Evolutionary conservation across 1,140 invertebrate genomes (phyloP), one percentile per base, ranked within the genome.

Genomic region (Agrilus planipennis): DNA sequence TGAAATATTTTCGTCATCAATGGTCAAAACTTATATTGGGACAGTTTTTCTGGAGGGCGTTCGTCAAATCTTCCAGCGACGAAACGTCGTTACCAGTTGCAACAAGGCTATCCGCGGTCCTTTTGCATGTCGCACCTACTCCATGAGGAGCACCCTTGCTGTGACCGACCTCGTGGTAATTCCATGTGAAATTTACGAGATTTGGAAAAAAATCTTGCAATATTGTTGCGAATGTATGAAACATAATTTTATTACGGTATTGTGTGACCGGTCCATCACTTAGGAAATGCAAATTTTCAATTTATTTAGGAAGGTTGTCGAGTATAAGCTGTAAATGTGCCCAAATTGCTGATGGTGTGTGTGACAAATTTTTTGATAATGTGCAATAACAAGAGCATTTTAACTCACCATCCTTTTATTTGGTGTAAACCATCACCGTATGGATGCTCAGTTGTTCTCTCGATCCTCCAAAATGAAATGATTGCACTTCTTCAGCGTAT

Each of bases 141-240:
- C 62, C 62, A 57, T 68, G 57, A 3, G 61, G 57, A 5, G 59
- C 58, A 18, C 61, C 62, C 50, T 69, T 70, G 5, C 64, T 64
- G 50, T 68, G 66, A 1, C 63, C 62, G 4, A 58, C 53, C 51
- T 68, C 62, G 25, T 47, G 49, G 47, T 60, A 70, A 42, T 68
- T 67, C 66, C 64, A 70, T 2, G 57, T 52, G 21, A 44, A 55
- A 9, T 27, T 27, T 27, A 9, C 10, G 4, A 27, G 12, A 27
- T 27, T 27, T 27, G 7, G 7, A 27, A 27, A 27, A 9, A 9
- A 27, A 12, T 27, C 23, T 7, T 27, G 7, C 7, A 27, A 27
- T 9, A 27, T 27, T 27, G 22, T 27, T 27, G 23, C 23, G 7
- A 27, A 9, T 7, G 12, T 7, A 27, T 27, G 12, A 27, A 27